Percentiles rank a stretch among this genome's conserved stretches.
These are phyloP conservation scores for Zaprionus tsacasi DNA, from an alignment of 1,140 invertebrate genomes.

Conservation along the genomic window DNA sequence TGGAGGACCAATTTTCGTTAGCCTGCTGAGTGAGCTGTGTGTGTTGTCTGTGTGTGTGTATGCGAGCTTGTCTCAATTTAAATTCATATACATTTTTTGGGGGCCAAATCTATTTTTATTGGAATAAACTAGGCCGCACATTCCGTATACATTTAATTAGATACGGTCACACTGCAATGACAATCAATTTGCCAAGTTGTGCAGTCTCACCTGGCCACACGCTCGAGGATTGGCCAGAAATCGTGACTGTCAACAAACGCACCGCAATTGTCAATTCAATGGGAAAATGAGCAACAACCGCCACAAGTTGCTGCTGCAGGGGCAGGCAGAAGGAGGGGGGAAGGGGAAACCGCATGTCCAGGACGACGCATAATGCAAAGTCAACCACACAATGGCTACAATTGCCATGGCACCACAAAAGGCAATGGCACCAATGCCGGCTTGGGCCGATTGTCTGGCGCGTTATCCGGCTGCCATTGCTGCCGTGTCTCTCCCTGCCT, in stretches of 20 bases:
- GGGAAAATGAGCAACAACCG: constrained; percentile 54
- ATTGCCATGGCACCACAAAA: constrained; percentile 41
- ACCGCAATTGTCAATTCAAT: constrained; percentile 63
- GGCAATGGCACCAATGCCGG: constrained; percentile 53
- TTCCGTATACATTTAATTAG: constrained; percentile 26
- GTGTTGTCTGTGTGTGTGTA: constrained; percentile 11
- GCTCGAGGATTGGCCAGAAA: neutral
- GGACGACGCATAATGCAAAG: constrained; percentile 34
- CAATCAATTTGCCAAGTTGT: neutral
- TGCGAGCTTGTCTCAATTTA: constrained; percentile 35
- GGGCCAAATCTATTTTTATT: constrained; percentile 38
- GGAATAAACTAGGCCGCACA: neutral
- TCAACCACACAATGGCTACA: constrained; percentile 29
- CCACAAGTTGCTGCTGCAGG: constrained; percentile 27
- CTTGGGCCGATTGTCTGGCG: constrained; percentile 61
- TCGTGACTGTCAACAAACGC: constrained; percentile 1
- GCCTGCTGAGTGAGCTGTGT: neutral
- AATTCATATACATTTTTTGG: constrained; percentile 41
- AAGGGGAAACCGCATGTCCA: constrained; percentile 54
- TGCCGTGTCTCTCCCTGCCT: neutral
- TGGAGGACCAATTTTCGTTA: constrained; percentile 70
- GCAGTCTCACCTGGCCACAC: neutral
- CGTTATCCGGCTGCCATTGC: constrained; percentile 1
- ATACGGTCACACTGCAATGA: neutral
- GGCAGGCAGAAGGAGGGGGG: neutral